Evolutionary conservation across 1,140 invertebrate genomes (phyloP).

Genomic region (Pygmarrhopalites habei): DNA sequence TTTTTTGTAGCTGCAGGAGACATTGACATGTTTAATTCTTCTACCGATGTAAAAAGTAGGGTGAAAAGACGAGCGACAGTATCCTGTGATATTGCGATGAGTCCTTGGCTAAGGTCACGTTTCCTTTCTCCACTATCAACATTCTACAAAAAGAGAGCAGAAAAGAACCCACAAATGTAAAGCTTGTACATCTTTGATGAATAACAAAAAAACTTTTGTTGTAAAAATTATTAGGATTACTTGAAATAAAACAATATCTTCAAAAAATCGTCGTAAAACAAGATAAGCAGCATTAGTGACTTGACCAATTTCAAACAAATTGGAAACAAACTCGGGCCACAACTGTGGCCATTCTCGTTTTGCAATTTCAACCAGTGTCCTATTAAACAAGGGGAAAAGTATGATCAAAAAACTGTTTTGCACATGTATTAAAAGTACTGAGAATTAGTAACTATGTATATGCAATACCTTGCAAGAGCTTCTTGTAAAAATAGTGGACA

Average conservation of each 20-base stretch:
- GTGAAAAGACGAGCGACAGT: conserved; percentile 19
- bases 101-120: conserved; percentile 26
- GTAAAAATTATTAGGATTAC: background rate
- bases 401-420: background rate
- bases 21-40: background rate
- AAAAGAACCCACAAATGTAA: background rate
- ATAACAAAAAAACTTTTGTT: background rate
- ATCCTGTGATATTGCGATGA: conserved; percentile 21
- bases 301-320: conserved; percentile 20
- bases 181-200: background rate
- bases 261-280: conserved; percentile 28
- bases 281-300: conserved; percentile 15
- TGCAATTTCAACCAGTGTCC: conserved; percentile 34
- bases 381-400: conserved; percentile 6
- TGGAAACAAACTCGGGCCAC: conserved; percentile 30
- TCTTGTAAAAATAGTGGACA: conserved; percentile 23
- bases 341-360: conserved; percentile 38
- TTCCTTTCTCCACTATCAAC: background rate
- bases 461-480: conserved; percentile 24
- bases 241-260: conserved; percentile 27
- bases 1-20: background rate
- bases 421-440: background rate
- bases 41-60: conserved; percentile 9
- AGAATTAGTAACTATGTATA: background rate
- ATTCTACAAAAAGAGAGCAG: background rate